Base-by-base conservation (phyloP, 2,797 vertebrate genomes). In the Acrossocheilus wenchowensis region DNA sequence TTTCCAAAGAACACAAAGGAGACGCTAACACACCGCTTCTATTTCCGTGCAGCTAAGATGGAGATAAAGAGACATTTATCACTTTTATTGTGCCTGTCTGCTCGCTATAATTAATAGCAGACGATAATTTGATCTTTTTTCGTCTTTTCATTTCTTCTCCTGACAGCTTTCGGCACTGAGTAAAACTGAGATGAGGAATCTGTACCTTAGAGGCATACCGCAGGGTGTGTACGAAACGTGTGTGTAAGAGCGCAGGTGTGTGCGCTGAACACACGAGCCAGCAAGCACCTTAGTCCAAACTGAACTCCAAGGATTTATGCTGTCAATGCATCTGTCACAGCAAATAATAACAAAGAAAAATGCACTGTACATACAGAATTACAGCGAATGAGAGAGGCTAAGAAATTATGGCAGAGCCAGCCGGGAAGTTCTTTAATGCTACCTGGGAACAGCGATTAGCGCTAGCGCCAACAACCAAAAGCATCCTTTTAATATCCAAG, bases 61-160 rank as follows among this genome's bases (percentile, higher is more conserved):
- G 86, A 93, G 92, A 93, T 92, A 92, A 94, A 94, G 92, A 92
- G 93, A 92, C 91, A 92, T 94, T 93, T 91, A 91, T 92, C 91
- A 89, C 89, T 87, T 91, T 90, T 92, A 94, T 93, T 94, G 71
- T 89, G 79, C 89, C 91, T 92, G 91, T 91, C 90, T 90, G 90
- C 90, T 92, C 91, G 91, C 90, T 90, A 91, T 94, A 95, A 95
- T 95, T 95, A 95, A 94, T 94, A 93, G 93, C 89, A 90, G 92
- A 93, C 89, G 91, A 94, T 94, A 91, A 94, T 93, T 92, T 92
- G 91, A 94, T 95, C 92, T 92, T 94, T 21, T 93, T 92, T 92
- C 90, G 91, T 91, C 93, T 90, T 85, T 89, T 89, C 91, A 92
- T 93, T 93, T 93, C 14, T 92, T 93, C 90, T 93, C 87, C 88